Evolutionary conservation across 2,888 invertebrate genomes (phyloP).

Genomic region (Herminia tarsipennalis): DNA sequence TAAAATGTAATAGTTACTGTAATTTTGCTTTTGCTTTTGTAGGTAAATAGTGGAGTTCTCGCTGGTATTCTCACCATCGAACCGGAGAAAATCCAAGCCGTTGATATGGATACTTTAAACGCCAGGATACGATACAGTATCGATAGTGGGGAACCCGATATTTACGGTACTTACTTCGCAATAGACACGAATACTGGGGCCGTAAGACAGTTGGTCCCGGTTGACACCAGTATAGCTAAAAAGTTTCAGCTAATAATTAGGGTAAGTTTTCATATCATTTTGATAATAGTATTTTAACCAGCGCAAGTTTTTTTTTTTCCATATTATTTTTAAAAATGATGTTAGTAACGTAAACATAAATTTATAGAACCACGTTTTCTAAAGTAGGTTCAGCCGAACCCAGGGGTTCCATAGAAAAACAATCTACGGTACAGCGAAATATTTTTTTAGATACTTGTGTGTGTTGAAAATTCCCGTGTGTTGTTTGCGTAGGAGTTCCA

Average conservation of each 20-base stretch:
- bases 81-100: conserved; percentile 95
- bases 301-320: too few relatives aligned
- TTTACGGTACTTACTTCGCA: conserved; percentile 92
- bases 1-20: not conserved
- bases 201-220: conserved; percentile 91
- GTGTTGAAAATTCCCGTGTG: too few relatives aligned
- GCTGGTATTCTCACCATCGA: conserved; percentile 93
- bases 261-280: conserved; percentile 69
- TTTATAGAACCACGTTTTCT: too few relatives aligned
- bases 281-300: not conserved
- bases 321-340: too few relatives aligned
- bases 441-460: too few relatives aligned
- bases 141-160: conserved; percentile 91
- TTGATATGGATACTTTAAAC: conserved; percentile 95
- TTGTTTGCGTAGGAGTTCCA: too few relatives aligned
- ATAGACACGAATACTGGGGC: conserved; percentile 93
- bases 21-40: not conserved
- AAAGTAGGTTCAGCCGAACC: too few relatives aligned
- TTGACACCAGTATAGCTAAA: conserved; percentile 92
- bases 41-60: conserved; percentile 93
- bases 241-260: conserved; percentile 93
- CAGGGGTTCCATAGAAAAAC: too few relatives aligned
- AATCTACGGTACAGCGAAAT: too few relatives aligned
- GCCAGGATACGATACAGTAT: conserved; percentile 93
- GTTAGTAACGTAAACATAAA: too few relatives aligned